Conservation (phyloP, 2,797 vertebrate genomes). For the Crenuchus spilurus region DNA sequence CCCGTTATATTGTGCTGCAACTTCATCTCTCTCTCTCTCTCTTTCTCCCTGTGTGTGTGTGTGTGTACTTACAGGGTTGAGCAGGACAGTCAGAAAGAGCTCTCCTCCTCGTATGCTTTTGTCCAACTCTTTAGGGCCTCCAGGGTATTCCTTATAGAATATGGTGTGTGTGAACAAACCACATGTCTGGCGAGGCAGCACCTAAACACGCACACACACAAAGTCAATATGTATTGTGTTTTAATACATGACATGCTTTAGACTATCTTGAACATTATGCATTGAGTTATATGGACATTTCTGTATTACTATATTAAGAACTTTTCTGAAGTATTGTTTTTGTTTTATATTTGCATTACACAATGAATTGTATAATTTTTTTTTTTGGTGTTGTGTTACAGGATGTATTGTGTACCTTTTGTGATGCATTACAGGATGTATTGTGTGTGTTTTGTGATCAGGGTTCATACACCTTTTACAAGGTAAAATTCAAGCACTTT, state of each 20-base stretch:
- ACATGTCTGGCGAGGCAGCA: conserved; percentile 96
- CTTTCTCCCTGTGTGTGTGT: no score
- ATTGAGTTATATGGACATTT: not conserved
- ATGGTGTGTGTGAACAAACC: conserved; percentile 98
- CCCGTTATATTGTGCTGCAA: not conserved
- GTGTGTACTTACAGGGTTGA: conserved; percentile 89
- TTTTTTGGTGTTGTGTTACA: not conserved
- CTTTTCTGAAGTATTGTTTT: not conserved
- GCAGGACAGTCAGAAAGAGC: conserved; percentile 94
- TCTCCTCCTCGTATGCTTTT: conserved; percentile 95
- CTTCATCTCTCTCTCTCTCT: no score
- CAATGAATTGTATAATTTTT: no score
- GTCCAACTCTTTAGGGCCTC: conserved; percentile 94
- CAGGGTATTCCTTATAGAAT: conserved; percentile 98
- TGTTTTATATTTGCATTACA: not conserved
- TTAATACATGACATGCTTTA: not conserved
- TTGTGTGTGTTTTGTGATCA: not conserved
- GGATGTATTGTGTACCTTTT: not conserved
- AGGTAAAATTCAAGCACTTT: no score
- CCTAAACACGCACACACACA: conserved; percentile 74
- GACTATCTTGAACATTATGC: not conserved
- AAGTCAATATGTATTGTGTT: not conserved
- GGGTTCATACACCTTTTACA: no score
- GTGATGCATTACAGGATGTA: not conserved
- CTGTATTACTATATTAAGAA: not conserved